Evolutionary conservation across 2,797 vertebrate genomes (phyloP), one percentile per base, ranked within the genome.

Genomic region (Brachyalestes nurse): DNA sequence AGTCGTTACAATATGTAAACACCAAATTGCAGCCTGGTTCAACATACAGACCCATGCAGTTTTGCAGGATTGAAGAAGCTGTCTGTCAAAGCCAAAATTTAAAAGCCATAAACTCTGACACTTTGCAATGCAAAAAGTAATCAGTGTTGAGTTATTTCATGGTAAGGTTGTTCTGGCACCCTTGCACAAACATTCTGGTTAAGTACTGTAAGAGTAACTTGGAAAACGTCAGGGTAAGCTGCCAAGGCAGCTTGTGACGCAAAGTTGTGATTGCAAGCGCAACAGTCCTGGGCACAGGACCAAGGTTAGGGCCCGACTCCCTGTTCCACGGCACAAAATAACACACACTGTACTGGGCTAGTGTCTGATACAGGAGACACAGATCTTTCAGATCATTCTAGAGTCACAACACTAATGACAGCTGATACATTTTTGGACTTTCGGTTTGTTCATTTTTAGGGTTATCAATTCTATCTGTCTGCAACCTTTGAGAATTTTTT

Each of bases 191-290:
- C 7, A 34, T 17, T 42, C 7, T 16, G 45, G 47, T 4, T 34
- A 16, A 28, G 16, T 7, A 28, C 71, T 47, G 25, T 70, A 51
- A 14, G 25, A 64, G 49, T 61, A 75, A 69, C 25, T n/a, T 25
- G 40, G 25, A 60, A 60, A 61, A 42, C 70, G 75, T 74, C 81
- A 61, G 81, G 19, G 34, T 72, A 61, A 13, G 6, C 40, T 65
- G 75, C 51, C 80, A 82, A 82, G 69, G 23, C 75, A 73, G 62
- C 47, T 1, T 21, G 64, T 82, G 81, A 82, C 76, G 75, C 71
- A 82, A 72, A 66, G 40, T 53, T 58, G 19, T 61, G 74, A 65
- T 66, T 62, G 23, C 40, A 55, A 61, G 70, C 21, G 49, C 45
- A 17, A 21, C 17, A 25, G 19, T 57, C 16, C 64, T 14, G 66